Evolutionary conservation across 2,888 invertebrate species (phyloP).

Genomic region (Plutella xylostella): DNA sequence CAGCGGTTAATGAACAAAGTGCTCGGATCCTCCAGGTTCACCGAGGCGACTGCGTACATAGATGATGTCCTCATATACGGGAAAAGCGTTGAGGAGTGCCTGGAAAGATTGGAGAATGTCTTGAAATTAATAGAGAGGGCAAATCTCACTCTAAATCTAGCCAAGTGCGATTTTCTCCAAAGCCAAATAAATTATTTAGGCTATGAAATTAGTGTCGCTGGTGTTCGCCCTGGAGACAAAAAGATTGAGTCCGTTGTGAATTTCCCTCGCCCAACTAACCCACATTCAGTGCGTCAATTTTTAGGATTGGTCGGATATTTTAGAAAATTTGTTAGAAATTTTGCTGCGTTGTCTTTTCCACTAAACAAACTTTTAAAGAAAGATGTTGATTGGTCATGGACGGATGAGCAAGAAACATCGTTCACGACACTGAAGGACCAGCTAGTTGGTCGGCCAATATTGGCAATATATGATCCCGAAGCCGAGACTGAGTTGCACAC

Average conservation of each 20-base stretch:
- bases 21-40: neutral
- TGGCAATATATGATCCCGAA: slow-evolving; percentile 20
- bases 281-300: slow-evolving; percentile 4
- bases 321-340: slow-evolving; percentile 9
- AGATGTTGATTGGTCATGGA: slow-evolving; percentile 1
- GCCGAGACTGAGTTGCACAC: slow-evolving; percentile 20
- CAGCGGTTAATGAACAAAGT: neutral
- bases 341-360: slow-evolving; percentile 1
- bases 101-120: neutral
- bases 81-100: neutral
- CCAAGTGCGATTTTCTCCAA: neutral
- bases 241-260: neutral
- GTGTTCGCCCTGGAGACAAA: neutral
- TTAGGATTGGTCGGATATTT: slow-evolving; percentile 9
- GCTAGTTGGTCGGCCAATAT: slow-evolving; percentile 6
- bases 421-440: neutral
- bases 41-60: neutral
- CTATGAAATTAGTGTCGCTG: neutral
- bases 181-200: slow-evolving; percentile 2
- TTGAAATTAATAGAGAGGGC: neutral
- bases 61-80: neutral
- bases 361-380: slow-evolving; percentile 6
- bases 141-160: neutral
- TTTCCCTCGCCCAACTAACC: neutral
- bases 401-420: neutral